These are phyloP conservation scores for Horisme vitalbata DNA, from an alignment of 2,888 invertebrate species.

Conservation along the genomic window DNA sequence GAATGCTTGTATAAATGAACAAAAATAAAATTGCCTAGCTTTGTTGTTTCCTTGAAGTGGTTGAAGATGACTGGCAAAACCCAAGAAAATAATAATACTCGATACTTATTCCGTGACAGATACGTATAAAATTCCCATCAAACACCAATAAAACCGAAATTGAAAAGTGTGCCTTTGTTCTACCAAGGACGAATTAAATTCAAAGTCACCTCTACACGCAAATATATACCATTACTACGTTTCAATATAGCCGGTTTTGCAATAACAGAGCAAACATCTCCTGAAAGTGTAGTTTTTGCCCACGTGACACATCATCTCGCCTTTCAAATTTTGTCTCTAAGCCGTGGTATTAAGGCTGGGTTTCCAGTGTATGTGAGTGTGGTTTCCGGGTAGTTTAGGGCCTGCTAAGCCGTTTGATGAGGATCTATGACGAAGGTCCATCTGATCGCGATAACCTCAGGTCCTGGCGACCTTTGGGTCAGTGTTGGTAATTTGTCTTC, in stretches of 20 bases:
- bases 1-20: too few species aligned
- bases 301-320: not conserved
- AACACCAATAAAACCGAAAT: slow-evolving; percentile 20
- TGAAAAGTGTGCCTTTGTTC: slow-evolving; percentile 23
- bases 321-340: slow-evolving; percentile 6
- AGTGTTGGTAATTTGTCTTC: slow-evolving; percentile 20
- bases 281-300: slow-evolving; percentile 3
- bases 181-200: slow-evolving; percentile 18
- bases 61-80: too few species aligned
- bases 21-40: too few species aligned
- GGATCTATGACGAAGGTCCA: slow-evolving; percentile 29
- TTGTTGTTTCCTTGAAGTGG: too few species aligned
- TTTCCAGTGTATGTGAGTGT: not conserved
- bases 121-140: slow-evolving; percentile 17
- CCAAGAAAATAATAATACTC: too few species aligned
- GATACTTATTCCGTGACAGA: not conserved
- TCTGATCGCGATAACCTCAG: slow-evolving; percentile 28
- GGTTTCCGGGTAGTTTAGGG: slow-evolving; percentile 15
- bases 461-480: slow-evolving; percentile 24
- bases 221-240: not conserved
- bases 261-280: not conserved
- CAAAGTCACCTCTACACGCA: not conserved
- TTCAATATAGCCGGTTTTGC: slow-evolving; percentile 1
- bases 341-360: not conserved
- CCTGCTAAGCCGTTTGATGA: slow-evolving; percentile 19